Base-by-base conservation (phyloP, 2,797 vertebrate species). In the Martes flavigula region DNA sequence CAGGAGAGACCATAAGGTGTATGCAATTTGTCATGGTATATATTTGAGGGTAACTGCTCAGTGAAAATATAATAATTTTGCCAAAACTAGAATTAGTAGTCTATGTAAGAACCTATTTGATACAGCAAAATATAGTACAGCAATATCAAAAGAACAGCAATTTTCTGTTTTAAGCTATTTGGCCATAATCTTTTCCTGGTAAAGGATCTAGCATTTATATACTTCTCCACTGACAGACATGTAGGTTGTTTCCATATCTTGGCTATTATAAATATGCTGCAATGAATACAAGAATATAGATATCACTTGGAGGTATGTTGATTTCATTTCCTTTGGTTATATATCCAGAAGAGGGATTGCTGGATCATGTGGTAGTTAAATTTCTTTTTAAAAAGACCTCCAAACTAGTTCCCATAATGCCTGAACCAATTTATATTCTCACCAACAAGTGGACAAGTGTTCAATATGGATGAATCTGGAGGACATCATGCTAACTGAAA, bases 11-110 rank as follows among this genome's bases (percentile, higher is more conserved):
- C 21, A 96, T 30, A 88, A 92, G 38, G 83, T 73, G 17, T 25
- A n/a, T 77, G 21, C 11, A 75, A 12, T 48, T 90, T 90, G 20
- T 46, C 75, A 6, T 21, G 54, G 3, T 75, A 25, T 78, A 2
- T 87, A 95, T 91, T 68, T 75, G n/a, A 97, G 13, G 17, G 18
- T 6, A 89, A 91, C 30, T 92, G 68, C 72, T 90, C 48, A 20
- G 27, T 60, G 25, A 48, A 83, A 86, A 94, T 90, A 68, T 86
- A 70, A 54, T 56, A 88, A 48, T 25, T 90, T 58, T 93, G 30
- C 13, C 89, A 66, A 92, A 95, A 64, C 14, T 84, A 83, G 58
- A 96, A 60, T 66, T 79, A 56, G 14, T 78, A 51, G 9, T 51
- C 27, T 77, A 11, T 30, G 15, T 78, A 87, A 94, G 1, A 5